Evolutionary conservation across 2,113 vertebrate species (phyloP), one percentile per base, ranked within the genome.

Genomic region (Grus americana): DNA sequence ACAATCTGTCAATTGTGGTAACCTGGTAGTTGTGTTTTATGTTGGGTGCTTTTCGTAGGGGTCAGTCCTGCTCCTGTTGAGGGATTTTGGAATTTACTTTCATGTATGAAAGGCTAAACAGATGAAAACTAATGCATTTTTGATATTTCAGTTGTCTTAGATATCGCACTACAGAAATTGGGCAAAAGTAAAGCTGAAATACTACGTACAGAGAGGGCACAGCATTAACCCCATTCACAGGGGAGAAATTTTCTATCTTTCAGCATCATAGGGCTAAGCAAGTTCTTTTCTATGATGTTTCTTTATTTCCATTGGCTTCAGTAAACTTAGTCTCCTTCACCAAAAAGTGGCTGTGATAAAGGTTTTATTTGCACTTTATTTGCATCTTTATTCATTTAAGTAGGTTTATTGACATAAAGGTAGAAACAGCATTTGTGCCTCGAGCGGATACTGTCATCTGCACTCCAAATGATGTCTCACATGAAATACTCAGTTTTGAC

Each of bases 221-320:
- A 1, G 12, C 0, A 0, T 52, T 74, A 54, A 54, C 65, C 29
- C 62, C 15, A 0, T 9, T n/a, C 40, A 10, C 2, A 19, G 14
- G 24, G 12, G 38, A 30, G 44, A 44, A 10, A 27, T 52, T 57
- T 47, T 58, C 47, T 27, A 1, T 36, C 16, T 3, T 34, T 68
- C 23, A 34, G 15, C 49, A 36, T 27, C 19, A 2, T 14, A 22
- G 82, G 30, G 15, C 54, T 49, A 57, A 50, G 10, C 9, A 49
- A 32, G 7, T 17, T 68, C 29, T 76, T 52, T 52, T 36, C 44
- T 4, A 2, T 27, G 29, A 4, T 1, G 1, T 21, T 68, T 32
- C 30, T 55, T 5, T 68, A 49, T 72, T 90, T 63, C 44, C 11
- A 24, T 4, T 55, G 26, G 14, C 7, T 68, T 61, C 30, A 36